A percentile compares a stretch with the other conserved stretches of the same genome.
phyloP scores from a whole-genome alignment of 2,888 invertebrate species.

The Apamea anceps region DNA sequence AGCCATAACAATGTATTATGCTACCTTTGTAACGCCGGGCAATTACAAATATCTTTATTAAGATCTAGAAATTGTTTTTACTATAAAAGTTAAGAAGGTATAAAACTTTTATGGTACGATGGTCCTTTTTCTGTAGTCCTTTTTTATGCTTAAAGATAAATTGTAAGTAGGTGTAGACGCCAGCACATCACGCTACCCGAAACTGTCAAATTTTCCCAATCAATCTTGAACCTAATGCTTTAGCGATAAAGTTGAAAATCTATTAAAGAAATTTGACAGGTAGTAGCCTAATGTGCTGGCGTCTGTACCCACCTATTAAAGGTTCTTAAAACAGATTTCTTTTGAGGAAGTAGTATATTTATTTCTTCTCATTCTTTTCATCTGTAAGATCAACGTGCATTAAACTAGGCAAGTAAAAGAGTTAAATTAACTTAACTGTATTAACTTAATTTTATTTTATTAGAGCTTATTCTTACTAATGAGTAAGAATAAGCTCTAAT shows the following conservation, averaged over 20 bases:
- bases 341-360: not conserved
- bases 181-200: too few relatives aligned
- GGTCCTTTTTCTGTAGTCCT: not conserved
- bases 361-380: not conserved
- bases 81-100: conserved; percentile 21
- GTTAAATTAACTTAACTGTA: not conserved
- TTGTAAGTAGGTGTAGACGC: not conserved
- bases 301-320: not conserved
- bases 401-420: not conserved
- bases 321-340: not conserved
- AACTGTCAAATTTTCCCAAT: too few relatives aligned
- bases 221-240: too few relatives aligned
- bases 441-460: too few relatives aligned
- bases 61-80: conserved; percentile 37
- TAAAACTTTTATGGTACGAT: conserved; percentile 32
- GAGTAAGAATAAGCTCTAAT: too few relatives aligned
- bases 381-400: not conserved
- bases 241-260: too few relatives aligned
- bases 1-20: conserved; percentile 43
- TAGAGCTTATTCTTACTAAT: too few relatives aligned
- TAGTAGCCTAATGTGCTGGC: too few relatives aligned
- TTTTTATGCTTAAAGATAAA: conserved; percentile 14
- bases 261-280: too few relatives aligned
- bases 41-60: conserved; percentile 53
- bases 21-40: conserved; percentile 40